A percentile compares a stretch with the other conserved stretches of the same genome.
Conservation (phyloP, 2,888 invertebrate genomes). For the Trichopoda pennipes region DNA sequence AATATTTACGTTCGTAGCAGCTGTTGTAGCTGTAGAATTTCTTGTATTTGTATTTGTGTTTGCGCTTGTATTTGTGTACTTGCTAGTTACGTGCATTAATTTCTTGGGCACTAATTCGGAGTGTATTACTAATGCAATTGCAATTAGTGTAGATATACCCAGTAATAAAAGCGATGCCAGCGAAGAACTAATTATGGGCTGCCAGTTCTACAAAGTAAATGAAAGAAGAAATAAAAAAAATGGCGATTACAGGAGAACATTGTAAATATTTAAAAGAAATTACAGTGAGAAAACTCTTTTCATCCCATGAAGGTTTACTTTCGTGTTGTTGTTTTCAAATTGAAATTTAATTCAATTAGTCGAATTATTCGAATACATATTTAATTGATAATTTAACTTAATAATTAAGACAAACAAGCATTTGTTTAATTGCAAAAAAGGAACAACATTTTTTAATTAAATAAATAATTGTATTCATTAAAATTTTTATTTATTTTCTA, state of each 20-base stretch:
- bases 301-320: too few species aligned
- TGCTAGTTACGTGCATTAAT: conserved; percentile 70
- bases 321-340: too few species aligned
- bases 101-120: conserved; percentile 80
- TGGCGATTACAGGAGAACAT: conserved; percentile 49
- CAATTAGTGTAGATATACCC: conserved; percentile 84
- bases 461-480: too few species aligned
- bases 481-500: too few species aligned
- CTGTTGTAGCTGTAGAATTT: conserved; percentile 60
- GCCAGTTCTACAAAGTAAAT: conserved; percentile 82
- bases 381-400: too few species aligned
- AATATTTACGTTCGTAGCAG: conserved; percentile 50
- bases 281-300: too few species aligned
- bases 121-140: conserved; percentile 80
- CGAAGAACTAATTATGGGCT: conserved; percentile 84
- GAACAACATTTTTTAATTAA: too few species aligned
- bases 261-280: not conserved
- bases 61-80: conserved; percentile 61
- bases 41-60: too few species aligned
- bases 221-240: conserved; percentile 14
- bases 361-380: too few species aligned
- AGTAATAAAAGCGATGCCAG: conserved; percentile 85
- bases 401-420: too few species aligned
- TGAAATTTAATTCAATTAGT: too few species aligned
- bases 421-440: too few species aligned